These are phyloP conservation scores for Troglohyphantes excavatus DNA, from an alignment of 2,888 invertebrate genomes.

Conservation along the genomic window DNA sequence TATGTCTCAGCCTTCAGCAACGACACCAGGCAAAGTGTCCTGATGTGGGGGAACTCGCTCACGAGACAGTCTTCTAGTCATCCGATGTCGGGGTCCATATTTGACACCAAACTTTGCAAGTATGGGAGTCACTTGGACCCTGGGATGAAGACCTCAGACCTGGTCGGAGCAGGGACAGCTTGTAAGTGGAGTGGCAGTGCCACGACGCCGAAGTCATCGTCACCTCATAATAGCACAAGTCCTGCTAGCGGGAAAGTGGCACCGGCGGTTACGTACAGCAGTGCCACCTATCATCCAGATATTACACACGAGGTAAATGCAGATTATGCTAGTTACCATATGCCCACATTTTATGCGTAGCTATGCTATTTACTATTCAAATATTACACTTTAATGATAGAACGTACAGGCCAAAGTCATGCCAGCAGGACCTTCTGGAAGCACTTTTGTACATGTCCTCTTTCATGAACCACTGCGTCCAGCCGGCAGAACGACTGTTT, in stretches of 20 bases:
- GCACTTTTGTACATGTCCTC: too few species aligned
- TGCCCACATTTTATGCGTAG: too few species aligned
- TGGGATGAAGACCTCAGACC: conserved; percentile 71
- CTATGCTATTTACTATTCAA: too few species aligned
- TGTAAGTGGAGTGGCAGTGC: conserved; percentile 79
- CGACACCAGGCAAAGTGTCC: conserved; percentile 91
- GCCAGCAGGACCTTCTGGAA: too few species aligned
- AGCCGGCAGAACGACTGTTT: too few species aligned
- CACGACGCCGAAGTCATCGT: conserved; percentile 71
- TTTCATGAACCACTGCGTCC: too few species aligned
- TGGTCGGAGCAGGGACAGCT: conserved; percentile 44
- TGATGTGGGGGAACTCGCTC: conserved; percentile 90
- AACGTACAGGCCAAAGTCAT: too few species aligned
- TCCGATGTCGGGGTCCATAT: too few species aligned
- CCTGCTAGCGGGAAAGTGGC: conserved; percentile 79
- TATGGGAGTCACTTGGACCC: conserved; percentile 64
- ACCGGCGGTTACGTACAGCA: conserved; percentile 75
- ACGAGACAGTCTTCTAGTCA: conserved; percentile 80
- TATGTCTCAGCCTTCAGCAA: conserved; percentile 81
- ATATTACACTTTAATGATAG: too few species aligned
- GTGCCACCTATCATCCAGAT: conserved; percentile 76
- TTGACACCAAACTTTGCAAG: conserved; percentile 67
- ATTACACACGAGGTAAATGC: conserved; percentile 73
- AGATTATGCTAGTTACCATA: too few species aligned
- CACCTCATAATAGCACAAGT: conserved; percentile 77